Evolutionary conservation across 92 coral and sea anemone species (phyloP), one percentile per base, ranked within the genome.

Genomic region (Porites evermanni): DNA sequence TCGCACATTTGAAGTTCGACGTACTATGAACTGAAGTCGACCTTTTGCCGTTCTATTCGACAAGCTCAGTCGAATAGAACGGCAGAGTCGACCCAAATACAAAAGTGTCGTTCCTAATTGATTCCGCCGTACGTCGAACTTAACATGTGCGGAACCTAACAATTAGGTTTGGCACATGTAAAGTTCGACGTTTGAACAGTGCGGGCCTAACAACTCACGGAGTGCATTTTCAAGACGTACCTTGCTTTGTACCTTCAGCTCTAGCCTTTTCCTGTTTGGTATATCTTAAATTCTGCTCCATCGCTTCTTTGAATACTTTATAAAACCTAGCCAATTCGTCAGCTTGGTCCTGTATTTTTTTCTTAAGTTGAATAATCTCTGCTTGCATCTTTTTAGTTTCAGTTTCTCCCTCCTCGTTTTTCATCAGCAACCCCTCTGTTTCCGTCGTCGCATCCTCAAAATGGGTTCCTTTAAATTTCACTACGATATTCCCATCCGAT

Each of bases 291-390:
- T 83, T 83, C 18, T 74, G 80, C 8, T 24, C 50, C 80, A 83
- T 83, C 12, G 53, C 74, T 3, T 73, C 66, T 18, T 74, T 83
- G 53, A 73, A 85, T 20, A 56, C 50, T 59, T 66, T 67, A 23
- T 82, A 84, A 88, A 73, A 79, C 14, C 83, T 67, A 21, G 64
- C 81, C 19, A 93, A 80, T 21, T 77, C 81, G 54, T 83, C 72
- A 12, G 85, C 94, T 53, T 93, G 94, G 61, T 93, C 94, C 20
- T 69, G 84, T 56, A 93, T 63, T 79, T 91, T 93, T 63, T 60
- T 83, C 64, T 74, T 91, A 1, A 88, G 86, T 4, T 75, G 76
- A 59, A 91, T 88, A 52, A 87, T 83, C 84, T 76, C 83, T 10
- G 91, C 91, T 79, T 81, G 63, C 20, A 70, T 75, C 6, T 44